Conservation (phyloP, 2,797 vertebrate genomes). For the Galagoides demidoff region DNA sequence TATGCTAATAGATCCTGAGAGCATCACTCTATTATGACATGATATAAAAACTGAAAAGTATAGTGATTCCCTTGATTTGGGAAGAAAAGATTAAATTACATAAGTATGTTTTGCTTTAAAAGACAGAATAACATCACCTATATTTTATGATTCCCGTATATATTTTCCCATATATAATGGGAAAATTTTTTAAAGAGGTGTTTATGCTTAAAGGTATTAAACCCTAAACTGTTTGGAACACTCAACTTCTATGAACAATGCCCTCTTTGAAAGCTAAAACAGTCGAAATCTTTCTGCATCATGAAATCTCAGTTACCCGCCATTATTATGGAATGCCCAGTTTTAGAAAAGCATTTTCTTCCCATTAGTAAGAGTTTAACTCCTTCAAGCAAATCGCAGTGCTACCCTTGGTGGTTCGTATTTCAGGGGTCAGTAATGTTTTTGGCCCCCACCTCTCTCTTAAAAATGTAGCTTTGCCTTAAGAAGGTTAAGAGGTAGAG, state of each 20-base stretch:
- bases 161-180: neutral
- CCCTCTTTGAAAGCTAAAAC: constrained; percentile 54
- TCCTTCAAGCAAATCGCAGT: constrained; percentile 53
- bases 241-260: constrained; percentile 9
- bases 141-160: constrained; percentile 62
- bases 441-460: neutral
- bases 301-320: constrained; percentile 44
- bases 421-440: constrained; percentile 38
- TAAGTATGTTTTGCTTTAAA: constrained; percentile 61
- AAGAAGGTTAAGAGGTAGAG: neutral
- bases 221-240: constrained; percentile 50
- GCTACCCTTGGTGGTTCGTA: constrained; percentile 17
- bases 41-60: constrained; percentile 69
- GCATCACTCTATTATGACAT: constrained; percentile 42
- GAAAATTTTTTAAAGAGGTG: constrained; percentile 67
- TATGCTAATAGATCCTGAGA: constrained; percentile 55
- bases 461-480: neutral
- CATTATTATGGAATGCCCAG: constrained; percentile 10
- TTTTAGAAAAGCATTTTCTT: constrained; percentile 67
- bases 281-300: constrained; percentile 44
- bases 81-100: constrained; percentile 67
- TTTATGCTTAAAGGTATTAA: constrained; percentile 70
- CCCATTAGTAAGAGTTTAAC: constrained; percentile 48
- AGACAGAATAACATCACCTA: constrained; percentile 45
- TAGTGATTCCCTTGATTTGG: constrained; percentile 57